Percentiles rank a stretch among this genome's conserved stretches.
phyloP scores from a whole-genome alignment of 2,888 invertebrate genomes.

The Galeopsomyia nigrocyanea region DNA sequence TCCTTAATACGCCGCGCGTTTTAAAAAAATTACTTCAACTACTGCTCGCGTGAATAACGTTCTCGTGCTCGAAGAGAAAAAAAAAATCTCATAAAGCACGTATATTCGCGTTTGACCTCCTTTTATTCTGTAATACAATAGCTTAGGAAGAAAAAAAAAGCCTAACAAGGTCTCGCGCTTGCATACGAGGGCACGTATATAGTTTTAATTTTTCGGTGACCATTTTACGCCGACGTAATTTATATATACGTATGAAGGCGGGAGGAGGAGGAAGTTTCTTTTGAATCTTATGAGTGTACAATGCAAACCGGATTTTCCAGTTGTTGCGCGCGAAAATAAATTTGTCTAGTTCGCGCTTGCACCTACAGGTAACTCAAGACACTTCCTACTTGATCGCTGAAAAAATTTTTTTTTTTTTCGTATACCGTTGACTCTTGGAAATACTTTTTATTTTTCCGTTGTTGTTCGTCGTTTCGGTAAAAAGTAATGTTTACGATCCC shows the following conservation, averaged over 20 bases:
- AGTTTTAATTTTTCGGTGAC: slow-evolving; percentile 34
- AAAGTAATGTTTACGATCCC: too few species aligned
- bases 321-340: slow-evolving; percentile 35
- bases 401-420: too few species aligned
- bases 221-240: slow-evolving; percentile 36
- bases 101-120: slow-evolving; percentile 5
- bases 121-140: slow-evolving; percentile 18
- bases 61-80: neutral
- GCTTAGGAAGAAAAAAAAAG: slow-evolving; percentile 1
- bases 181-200: neutral
- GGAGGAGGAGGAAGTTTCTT: neutral
- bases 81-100: neutral
- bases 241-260: slow-evolving; percentile 23
- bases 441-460: too few species aligned
- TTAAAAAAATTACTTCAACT: too few species aligned
- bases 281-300: slow-evolving; percentile 23
- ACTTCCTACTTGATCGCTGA: too few species aligned
- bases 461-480: too few species aligned
- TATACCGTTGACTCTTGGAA: too few species aligned
- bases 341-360: slow-evolving; percentile 7
- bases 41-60: too few species aligned
- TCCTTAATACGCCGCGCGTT: too few species aligned
- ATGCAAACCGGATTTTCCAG: slow-evolving; percentile 43
- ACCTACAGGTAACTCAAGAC: too few species aligned
- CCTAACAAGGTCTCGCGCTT: slow-evolving; percentile 14